Evolutionary conservation across 2,888 invertebrate species (phyloP).

Genomic region (Limnephilus auricula): DNA sequence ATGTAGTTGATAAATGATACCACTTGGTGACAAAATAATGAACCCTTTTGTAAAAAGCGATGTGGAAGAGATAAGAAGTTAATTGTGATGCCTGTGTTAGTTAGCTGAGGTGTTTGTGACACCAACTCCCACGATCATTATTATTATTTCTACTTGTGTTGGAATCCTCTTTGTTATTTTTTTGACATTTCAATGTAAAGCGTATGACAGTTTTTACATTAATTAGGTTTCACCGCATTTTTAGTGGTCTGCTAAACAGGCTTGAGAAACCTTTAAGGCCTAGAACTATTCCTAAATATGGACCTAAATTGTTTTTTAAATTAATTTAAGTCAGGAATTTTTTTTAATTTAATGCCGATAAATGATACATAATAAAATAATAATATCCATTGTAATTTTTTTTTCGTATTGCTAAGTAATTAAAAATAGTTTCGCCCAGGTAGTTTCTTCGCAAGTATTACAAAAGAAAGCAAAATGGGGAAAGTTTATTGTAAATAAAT

Average conservation of each 20-base stretch:
- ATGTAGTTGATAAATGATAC: not conserved
- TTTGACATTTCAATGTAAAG: not conserved
- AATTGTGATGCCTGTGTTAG: constrained; percentile 27
- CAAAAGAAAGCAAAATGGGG: too few relatives aligned
- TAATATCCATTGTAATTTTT: too few relatives aligned
- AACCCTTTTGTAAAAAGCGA: constrained; percentile 19
- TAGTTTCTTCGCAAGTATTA: too few relatives aligned
- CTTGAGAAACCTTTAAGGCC: too few relatives aligned
- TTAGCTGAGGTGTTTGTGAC: not conserved
- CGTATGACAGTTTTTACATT: not conserved
- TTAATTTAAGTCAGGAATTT: too few relatives aligned
- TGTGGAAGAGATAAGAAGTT: not conserved
- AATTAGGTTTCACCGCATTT: not conserved
- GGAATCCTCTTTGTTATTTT: not conserved
- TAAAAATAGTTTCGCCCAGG: too few relatives aligned
- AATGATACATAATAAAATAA: too few relatives aligned
- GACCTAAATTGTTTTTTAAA: too few relatives aligned
- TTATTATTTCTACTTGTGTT: not conserved
- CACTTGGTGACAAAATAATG: constrained; percentile 60
- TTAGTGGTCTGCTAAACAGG: not conserved
- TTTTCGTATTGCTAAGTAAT: too few relatives aligned
- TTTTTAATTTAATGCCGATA: too few relatives aligned
- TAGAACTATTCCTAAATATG: too few relatives aligned
- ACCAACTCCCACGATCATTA: not conserved
- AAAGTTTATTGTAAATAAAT: too few relatives aligned